These are phyloP conservation scores for Chrysopilus asiliformis DNA, from an alignment of 2,888 invertebrate genomes.

Conservation along the genomic window DNA sequence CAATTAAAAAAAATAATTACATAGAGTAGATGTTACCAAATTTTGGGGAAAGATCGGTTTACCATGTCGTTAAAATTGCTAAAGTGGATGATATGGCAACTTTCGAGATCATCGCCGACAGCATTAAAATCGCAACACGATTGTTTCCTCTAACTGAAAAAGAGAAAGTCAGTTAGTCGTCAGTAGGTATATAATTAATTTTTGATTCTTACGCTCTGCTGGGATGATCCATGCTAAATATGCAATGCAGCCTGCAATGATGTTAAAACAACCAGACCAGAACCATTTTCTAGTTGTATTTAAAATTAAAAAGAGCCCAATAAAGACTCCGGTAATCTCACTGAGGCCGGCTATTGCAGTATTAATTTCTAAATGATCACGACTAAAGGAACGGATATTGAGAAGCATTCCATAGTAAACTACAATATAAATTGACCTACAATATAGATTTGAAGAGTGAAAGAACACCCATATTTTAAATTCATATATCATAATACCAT, in stretches of 20 bases:
- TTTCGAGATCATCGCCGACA: conserved; percentile 36
- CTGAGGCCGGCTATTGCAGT: conserved; percentile 35
- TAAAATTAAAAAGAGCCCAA: conserved; percentile 31
- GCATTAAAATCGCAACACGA: conserved; percentile 31
- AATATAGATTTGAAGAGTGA: too few relatives aligned
- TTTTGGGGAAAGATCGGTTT: too few relatives aligned
- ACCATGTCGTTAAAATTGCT: conserved; percentile 33
- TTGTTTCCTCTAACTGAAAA: conserved; percentile 25
- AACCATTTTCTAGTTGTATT: conserved; percentile 32
- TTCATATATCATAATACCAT: too few relatives aligned
- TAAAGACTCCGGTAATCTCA: conserved; percentile 33
- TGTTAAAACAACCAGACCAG: conserved; percentile 33
- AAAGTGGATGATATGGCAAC: conserved; percentile 35
- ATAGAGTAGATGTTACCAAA: too few relatives aligned
- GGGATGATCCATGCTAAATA: conserved; percentile 35
- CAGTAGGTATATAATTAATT: background rate
- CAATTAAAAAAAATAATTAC: too few relatives aligned
- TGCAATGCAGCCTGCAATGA: conserved; percentile 31
- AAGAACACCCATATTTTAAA: too few relatives aligned
- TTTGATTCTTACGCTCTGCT: conserved; percentile 20
- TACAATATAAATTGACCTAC: conserved; percentile 34
- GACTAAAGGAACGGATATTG: conserved; percentile 37
- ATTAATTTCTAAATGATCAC: conserved; percentile 34
- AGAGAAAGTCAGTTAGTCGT: background rate
- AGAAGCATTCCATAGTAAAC: conserved; percentile 38